Percentiles rank a stretch among this genome's conserved stretches.
Evolutionary conservation across 2,888 invertebrate genomes (phyloP).

Genomic region (Tineola bisselliella): DNA sequence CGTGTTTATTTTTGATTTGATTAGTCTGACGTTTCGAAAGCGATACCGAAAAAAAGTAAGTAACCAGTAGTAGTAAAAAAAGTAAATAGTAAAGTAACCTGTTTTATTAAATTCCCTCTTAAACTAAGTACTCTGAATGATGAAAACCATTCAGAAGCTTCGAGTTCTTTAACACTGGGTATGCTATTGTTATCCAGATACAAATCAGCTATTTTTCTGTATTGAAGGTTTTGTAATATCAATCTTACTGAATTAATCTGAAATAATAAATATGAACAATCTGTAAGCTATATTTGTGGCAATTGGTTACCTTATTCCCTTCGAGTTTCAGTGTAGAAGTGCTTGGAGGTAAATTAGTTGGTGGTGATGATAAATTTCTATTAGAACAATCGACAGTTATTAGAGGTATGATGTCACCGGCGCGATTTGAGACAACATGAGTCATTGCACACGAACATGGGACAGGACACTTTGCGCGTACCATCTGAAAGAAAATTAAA

Average conservation of each 20-base stretch:
- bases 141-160: constrained; percentile 81
- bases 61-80: too few species aligned
- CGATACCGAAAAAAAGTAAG: too few species aligned
- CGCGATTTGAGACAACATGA: constrained; percentile 67
- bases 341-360: constrained; percentile 69
- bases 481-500: constrained; percentile 38
- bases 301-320: constrained; percentile 74
- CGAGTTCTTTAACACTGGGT: constrained; percentile 71
- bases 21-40: too few species aligned
- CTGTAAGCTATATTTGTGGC: too few species aligned
- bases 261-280: constrained; percentile 15
- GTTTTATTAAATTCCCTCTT: constrained; percentile 75
- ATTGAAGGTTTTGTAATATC: constrained; percentile 72
- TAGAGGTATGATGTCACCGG: constrained; percentile 65
- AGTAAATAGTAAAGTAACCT: constrained; percentile 68
- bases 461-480: constrained; percentile 68
- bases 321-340: constrained; percentile 73
- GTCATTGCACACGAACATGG: constrained; percentile 72
- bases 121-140: constrained; percentile 82
- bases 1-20: too few species aligned
- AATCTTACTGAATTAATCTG: constrained; percentile 72
- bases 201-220: constrained; percentile 75
- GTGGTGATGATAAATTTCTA: constrained; percentile 66
- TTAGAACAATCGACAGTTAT: constrained; percentile 75
- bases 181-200: constrained; percentile 82